phyloP scores from a whole-genome alignment of 2,113 vertebrate species.

The Tragulus kanchil region DNA sequence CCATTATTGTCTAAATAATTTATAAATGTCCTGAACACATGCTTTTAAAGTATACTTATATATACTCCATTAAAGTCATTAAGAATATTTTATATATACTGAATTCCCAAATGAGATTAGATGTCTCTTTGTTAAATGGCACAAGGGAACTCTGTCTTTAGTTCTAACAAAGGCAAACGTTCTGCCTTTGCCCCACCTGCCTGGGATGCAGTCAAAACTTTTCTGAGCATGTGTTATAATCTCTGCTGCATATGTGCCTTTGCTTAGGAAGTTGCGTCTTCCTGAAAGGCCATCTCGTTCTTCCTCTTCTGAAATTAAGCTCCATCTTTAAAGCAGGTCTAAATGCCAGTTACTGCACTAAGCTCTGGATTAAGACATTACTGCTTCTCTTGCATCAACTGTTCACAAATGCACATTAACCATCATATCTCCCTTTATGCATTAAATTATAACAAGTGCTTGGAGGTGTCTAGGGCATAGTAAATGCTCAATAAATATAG shows the following conservation, averaged over 20 bases:
- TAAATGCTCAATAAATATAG: neutral
- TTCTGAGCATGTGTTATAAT: neutral
- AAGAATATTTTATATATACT: neutral
- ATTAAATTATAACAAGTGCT: neutral
- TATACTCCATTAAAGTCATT: neutral
- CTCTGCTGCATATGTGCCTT: neutral
- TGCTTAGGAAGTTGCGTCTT: neutral
- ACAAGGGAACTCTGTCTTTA: neutral
- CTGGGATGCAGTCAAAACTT: neutral
- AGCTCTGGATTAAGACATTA: neutral
- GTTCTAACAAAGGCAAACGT: neutral
- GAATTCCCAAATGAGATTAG: neutral
- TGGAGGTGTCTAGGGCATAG: neutral
- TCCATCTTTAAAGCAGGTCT: neutral
- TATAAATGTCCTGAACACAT: constrained; percentile 48
- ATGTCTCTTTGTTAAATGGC: neutral
- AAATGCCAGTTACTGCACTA: neutral
- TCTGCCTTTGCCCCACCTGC: no score
- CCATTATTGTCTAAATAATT: constrained; percentile 33
- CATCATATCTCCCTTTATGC: neutral
- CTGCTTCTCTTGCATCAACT: neutral
- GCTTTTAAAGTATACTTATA: constrained; percentile 25
- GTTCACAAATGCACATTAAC: neutral
- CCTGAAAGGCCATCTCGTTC: neutral
- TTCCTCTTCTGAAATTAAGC: neutral